Evolutionary conservation across 1,140 invertebrate genomes (phyloP), one percentile per base, ranked within the genome.

Genomic region (Venustaconcha ellipsiformis): DNA sequence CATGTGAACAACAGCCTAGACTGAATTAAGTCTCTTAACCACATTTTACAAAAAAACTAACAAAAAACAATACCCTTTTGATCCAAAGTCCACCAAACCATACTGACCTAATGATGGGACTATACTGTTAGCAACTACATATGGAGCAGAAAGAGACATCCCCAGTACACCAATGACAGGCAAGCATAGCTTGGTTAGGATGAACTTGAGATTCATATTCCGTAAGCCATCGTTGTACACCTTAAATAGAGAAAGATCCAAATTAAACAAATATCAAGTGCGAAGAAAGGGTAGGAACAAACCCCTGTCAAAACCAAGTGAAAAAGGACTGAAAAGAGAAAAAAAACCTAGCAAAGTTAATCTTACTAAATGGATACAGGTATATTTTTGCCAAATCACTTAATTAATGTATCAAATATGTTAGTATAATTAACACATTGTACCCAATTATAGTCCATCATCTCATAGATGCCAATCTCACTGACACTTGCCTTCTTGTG

Each of bases 151-250:
- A 66, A 99, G 91, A 26, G 95, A 94, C 74, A 98, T 91, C 8
- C 97, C 96, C 80, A 98, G 94, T 80, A 93, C 93, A 30, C 94
- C 93, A 74, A 99, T 94, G 5, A 98, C 94, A 0, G 98, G 98
- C 13, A 95, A 93, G 13, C 97, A 96, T 69, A 99, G 90, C 76
- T 96, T 93, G 8, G 92, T 92, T 71, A 99, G 92, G 48, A 99
- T 94, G 84, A 96, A 95, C 76, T 93, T 94, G 48, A 99, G 91
- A 89, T 97, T 95, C 92, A 99, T 96, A 81, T 97, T 96, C 6
- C 96, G 91, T 57, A 99, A 93, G 1, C 98, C 98, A 86, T 99
- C 96, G 75, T 93, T 92, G 84, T 94, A 94, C 23, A 94, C 90
- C 92, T 93, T 80, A n/a, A 80, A 82, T 69, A 76, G 0, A 73